Conservation (phyloP, 2,113 vertebrate genomes). For the Thomomys bottae region DNA sequence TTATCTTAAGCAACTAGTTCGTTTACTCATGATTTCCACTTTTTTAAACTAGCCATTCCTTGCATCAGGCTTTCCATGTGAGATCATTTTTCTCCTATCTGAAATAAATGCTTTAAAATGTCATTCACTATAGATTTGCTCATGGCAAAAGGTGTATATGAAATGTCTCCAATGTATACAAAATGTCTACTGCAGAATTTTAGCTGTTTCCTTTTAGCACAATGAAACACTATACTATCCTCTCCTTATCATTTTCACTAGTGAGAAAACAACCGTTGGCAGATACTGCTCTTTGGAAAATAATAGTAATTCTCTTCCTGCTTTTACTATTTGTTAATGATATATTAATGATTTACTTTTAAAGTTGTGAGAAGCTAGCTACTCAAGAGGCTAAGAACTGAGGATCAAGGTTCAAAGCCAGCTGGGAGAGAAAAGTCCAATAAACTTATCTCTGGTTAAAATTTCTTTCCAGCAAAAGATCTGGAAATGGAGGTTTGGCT, state of each 20-base stretch:
- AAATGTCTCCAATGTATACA: neutral
- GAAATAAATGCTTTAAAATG: slow-evolving; percentile 42
- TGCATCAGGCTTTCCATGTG: too few species aligned
- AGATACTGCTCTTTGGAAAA: slow-evolving; percentile 31
- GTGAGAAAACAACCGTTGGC: neutral
- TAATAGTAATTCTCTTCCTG: slow-evolving; percentile 6
- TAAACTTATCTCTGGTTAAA: too few species aligned
- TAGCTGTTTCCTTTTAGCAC: neutral
- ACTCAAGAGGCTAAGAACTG: too few species aligned
- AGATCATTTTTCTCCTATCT: neutral
- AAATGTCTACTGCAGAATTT: neutral
- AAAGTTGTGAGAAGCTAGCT: neutral
- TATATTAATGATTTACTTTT: neutral
- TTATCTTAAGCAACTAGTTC: too few species aligned
- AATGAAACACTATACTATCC: neutral
- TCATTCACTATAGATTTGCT: slow-evolving; percentile 19
- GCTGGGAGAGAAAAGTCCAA: too few species aligned
- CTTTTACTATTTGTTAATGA: neutral
- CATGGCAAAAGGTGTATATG: slow-evolving; percentile 23
- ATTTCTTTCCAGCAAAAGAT: too few species aligned
- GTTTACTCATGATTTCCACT: neutral
- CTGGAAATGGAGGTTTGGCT: too few species aligned
- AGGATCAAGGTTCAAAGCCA: too few species aligned
- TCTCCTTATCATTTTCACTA: neutral
- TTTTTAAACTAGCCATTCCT: neutral